Base-by-base conservation (phyloP, 2,888 invertebrate genomes). In the Drosophila mulleri region DNA sequence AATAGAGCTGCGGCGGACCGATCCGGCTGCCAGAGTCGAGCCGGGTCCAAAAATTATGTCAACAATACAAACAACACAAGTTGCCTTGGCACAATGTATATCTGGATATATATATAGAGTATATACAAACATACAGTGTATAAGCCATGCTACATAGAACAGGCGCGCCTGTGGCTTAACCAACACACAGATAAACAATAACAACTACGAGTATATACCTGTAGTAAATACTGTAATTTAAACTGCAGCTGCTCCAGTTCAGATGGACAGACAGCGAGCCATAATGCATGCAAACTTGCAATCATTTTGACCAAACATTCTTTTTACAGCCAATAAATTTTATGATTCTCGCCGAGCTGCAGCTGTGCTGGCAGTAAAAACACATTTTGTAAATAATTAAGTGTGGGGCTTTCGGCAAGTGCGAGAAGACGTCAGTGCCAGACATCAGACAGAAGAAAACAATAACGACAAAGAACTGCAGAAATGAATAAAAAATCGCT, bases 231-330 rank as follows among this genome's bases (percentile, higher is more conserved):
- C 61, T 67, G 72, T 64, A 80, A 78, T 77, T 80, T 67, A 44
- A 72, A 59, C 69, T 72, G 81, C 77, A 72, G 72, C 66, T 73
- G 72, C 56, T 74, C 47, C 65, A 62, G 69, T 69, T 53, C 47
- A 50, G 44, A 50, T 29, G 35, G 44, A 57, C 39, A 56, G 47
- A 53, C 66, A 50, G 54, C 20, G 18, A 37, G 50, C 18, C 65
- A 76, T 89, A 85, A 89, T 88, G 87, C 87, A 86, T 83, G 88
- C 84, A 75, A 82, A 75, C 59, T 73, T 88, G 84, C 75, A 73
- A 86, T 86, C 79, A 88, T 77, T 84, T 84, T 72, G 71, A 60
- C 47, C 56, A 72, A 78, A 71, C 61, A 56, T 68, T 70, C 83
- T 74, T 73, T 85, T 82, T 76, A 71, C 77, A 69, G 75, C 79